phyloP scores from a whole-genome alignment of 2,797 vertebrate genomes.

The Protosalanx chinensis region DNA sequence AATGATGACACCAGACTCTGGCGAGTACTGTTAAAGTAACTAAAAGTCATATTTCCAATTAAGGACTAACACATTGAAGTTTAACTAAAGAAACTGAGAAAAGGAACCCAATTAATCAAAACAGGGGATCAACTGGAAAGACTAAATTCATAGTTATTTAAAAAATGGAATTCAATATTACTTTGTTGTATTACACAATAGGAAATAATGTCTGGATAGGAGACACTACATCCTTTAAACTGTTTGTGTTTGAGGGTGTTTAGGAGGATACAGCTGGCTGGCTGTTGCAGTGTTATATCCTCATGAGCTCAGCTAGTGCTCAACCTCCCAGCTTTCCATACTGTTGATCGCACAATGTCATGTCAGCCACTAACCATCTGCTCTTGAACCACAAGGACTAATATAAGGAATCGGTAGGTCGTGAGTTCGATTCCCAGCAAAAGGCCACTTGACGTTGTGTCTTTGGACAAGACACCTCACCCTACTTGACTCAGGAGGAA shows the following conservation, averaged over 20 bases:
- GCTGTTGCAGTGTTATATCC: not conserved
- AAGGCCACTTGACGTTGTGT: no score
- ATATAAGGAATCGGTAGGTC: not conserved
- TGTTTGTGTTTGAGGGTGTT: not conserved
- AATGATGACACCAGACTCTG: not conserved
- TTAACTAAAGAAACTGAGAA: not conserved
- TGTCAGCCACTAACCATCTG: not conserved
- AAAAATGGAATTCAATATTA: no score
- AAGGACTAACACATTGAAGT: not conserved
- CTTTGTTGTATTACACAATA: not conserved
- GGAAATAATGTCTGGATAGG: not conserved
- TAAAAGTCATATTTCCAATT: not conserved
- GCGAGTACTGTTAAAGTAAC: not conserved
- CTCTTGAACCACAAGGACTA: not conserved
- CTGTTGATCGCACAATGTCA: no score
- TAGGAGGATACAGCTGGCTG: not conserved
- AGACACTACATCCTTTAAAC: not conserved
- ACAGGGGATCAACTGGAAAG: no score
- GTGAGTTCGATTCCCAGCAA: no score
- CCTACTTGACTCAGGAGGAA: no score
- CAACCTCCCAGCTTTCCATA: not conserved
- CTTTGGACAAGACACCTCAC: no score
- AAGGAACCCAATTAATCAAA: no score
- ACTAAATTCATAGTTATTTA: no score
- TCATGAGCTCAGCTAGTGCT: slow-evolving; percentile 5